phyloP scores from a whole-genome alignment of 2,797 vertebrate genomes.

The Ataeniobius toweri region DNA sequence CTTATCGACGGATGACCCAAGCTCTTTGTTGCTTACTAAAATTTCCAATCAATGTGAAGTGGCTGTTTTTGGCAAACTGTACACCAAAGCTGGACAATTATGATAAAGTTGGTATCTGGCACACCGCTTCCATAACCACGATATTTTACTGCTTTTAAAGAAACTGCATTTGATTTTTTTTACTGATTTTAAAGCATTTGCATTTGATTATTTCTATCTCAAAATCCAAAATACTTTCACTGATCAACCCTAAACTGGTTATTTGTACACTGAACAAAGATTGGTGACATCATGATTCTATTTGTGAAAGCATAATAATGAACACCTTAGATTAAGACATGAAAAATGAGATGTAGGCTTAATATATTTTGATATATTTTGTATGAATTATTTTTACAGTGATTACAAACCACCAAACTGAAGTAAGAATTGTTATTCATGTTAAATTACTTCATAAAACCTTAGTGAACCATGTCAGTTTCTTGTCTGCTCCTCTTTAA shows the following conservation, averaged over 20 bases:
- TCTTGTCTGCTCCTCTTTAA: constrained; percentile 68
- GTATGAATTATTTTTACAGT: too few species aligned
- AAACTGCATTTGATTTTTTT: neutral
- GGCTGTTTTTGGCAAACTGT: neutral
- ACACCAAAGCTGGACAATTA: neutral
- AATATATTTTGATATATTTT: too few species aligned
- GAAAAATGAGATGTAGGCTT: too few species aligned
- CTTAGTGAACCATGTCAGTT: constrained; percentile 67
- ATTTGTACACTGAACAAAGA: too few species aligned
- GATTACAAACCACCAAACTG: constrained; percentile 9
- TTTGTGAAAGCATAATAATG: too few species aligned
- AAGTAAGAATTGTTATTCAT: constrained; percentile 3
- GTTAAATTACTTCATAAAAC: constrained; percentile 61
- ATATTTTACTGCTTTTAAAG: neutral
- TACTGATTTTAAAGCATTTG: neutral
- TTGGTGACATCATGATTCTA: too few species aligned
- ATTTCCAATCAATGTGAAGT: too few species aligned
- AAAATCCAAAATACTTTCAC: neutral
- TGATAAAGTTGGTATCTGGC: neutral
- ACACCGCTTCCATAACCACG: neutral
- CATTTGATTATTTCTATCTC: neutral
- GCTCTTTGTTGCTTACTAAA: too few species aligned
- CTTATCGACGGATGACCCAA: neutral
- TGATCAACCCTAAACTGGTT: too few species aligned
- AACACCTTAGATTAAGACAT: too few species aligned